Conservation (phyloP, 2,797 vertebrate species). For the Clarias pachynema region DNA sequence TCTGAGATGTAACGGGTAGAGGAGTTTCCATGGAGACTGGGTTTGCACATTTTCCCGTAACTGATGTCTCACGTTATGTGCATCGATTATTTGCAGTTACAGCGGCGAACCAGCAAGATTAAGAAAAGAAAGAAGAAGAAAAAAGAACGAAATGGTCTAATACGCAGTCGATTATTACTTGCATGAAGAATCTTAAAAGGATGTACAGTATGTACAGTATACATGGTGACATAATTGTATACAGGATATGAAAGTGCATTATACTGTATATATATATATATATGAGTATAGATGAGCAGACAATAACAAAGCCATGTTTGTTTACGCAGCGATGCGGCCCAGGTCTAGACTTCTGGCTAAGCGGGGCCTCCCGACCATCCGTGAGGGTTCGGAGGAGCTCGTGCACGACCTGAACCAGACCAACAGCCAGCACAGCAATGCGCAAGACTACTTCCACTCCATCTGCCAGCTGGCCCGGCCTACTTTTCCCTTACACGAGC, state of each 20-base stretch:
- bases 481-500: slow-evolving; percentile 73
- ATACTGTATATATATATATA: too few species aligned
- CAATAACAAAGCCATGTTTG: slow-evolving; percentile 12
- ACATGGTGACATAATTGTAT: background rate
- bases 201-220: background rate
- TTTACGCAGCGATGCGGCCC: slow-evolving; percentile 71
- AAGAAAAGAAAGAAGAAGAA: background rate
- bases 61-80: slow-evolving; percentile 39
- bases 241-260: too few species aligned
- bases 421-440: slow-evolving; percentile 61
- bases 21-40: slow-evolving; percentile 61
- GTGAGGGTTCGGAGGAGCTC: slow-evolving; percentile 70
- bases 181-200: background rate
- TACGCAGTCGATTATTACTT: slow-evolving; percentile 3
- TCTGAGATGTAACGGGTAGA: slow-evolving; percentile 55
- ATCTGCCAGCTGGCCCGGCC: slow-evolving; percentile 87
- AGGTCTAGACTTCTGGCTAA: slow-evolving; percentile 65
- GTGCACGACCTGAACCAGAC: slow-evolving; percentile 67
- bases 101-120: slow-evolving; percentile 21
- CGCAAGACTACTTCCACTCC: slow-evolving; percentile 84
- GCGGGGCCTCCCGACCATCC: slow-evolving; percentile 74
- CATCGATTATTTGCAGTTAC: slow-evolving; percentile 49
- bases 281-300: background rate
- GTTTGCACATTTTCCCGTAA: slow-evolving; percentile 57
- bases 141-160: background rate